Evolutionary conservation across 37 sponge, comb jelly and placozoan species (phyloP), one percentile per base, ranked within the genome.

Genomic region (Spongilla lacustris): DNA sequence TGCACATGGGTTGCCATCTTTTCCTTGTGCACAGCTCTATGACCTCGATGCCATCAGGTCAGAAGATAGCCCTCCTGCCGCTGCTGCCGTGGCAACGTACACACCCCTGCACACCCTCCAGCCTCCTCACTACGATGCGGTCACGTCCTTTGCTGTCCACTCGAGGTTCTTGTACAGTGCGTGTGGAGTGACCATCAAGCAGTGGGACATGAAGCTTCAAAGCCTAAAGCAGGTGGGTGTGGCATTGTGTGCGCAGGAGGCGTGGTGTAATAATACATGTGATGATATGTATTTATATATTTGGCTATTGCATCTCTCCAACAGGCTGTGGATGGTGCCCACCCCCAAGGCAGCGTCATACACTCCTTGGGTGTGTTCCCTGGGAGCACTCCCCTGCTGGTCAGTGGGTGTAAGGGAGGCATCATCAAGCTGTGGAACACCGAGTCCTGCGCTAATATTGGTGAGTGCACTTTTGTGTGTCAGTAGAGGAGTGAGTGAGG

Each of bases 61-160:
- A 28, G 58, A 58, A 1, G 58, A 19, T 14, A 17, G 14, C 11
- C 58, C 58, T 17, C 14, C 58, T 58, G 19, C 58, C 11, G 58
- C 22, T 76, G 19, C 19, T 49, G 66, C 36, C 26, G 12, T 79
- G 27, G 49, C 26, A 17, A 23, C 36, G 27, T 74, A 88, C 83
- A 14, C 68, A 0, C 79, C 91, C 13, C 58, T 77, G 46, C 77
- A 80, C 46, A 94, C 95, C 72, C 83, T 94, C 24, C 78, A 74
- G 38, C 95, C 95, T 75, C 86, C 89, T 27, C 95, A 94, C 81
- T 94, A 94, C 77, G 95, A 94, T 82, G 91, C 95, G 21, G 92
- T 94, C 30, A 86, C 95, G 1, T 85, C 92, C 3, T 77, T 94
- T 68, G 92, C 83, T 23, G 38, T 90, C 27, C 41, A 89, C 36